These are phyloP conservation scores for Turdus rufiventris DNA, from an alignment of 2,113 vertebrate genomes.

Conservation along the genomic window DNA sequence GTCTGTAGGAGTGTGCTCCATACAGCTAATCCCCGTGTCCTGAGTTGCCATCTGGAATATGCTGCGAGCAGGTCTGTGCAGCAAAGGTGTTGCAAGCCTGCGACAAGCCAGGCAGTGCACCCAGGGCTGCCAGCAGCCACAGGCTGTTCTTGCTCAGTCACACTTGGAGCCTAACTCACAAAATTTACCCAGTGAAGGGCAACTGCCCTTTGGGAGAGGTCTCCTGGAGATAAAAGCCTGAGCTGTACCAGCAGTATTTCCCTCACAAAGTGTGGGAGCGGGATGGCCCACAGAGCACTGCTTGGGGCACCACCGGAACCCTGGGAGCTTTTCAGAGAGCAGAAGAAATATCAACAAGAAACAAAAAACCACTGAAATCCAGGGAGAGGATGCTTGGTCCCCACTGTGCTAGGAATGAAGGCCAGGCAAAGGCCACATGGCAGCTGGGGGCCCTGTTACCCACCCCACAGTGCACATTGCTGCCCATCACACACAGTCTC, in stretches of 20 bases:
- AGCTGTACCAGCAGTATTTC: accelerated
- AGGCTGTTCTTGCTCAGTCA: slow-evolving; percentile 4
- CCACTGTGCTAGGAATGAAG: neutral
- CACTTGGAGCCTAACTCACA: neutral
- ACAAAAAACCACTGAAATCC: neutral
- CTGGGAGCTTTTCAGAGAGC: neutral
- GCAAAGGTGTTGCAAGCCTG: neutral
- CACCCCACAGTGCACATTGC: neutral
- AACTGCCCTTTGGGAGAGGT: neutral
- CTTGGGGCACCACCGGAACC: accelerated
- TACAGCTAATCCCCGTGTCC: neutral
- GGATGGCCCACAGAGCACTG: neutral
- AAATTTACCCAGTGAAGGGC: neutral
- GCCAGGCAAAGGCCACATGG: neutral
- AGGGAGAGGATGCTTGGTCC: neutral
- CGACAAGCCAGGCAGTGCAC: neutral
- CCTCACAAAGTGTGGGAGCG: accelerated
- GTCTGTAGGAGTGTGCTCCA: neutral
- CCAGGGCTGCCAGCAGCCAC: neutral
- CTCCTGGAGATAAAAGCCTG: neutral
- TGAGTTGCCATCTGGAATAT: slow-evolving; percentile 25
- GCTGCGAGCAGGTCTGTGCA: neutral
- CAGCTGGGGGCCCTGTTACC: accelerated
- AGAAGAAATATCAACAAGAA: neutral
- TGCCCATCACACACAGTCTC: neutral